Percentiles rank a stretch among this genome's conserved stretches.
These are phyloP conservation scores for Aphaenogaster rudis DNA, from an alignment of 1,140 invertebrate genomes.

Conservation along the genomic window DNA sequence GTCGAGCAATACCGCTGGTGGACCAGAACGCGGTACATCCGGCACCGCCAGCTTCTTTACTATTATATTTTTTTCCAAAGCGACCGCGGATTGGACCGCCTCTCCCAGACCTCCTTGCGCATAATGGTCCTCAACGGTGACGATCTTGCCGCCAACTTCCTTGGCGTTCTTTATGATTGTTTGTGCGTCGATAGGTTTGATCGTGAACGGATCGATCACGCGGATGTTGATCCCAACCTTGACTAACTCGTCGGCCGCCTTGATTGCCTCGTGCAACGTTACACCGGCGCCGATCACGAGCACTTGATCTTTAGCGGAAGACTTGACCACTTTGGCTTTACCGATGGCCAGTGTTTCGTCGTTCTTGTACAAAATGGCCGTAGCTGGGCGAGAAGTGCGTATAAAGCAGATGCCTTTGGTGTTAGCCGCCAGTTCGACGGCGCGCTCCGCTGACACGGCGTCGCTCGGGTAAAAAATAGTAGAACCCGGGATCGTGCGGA, in stretches of 20 bases:
- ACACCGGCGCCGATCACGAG: constrained; percentile 97
- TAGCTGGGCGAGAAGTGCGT: constrained; percentile 97
- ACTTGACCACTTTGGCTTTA: constrained; percentile 93
- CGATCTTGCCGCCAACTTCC: constrained; percentile 92
- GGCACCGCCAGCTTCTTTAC: constrained; percentile 95
- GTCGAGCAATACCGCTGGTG: constrained; percentile 94
- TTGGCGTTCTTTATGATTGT: constrained; percentile 93
- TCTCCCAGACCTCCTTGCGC: constrained; percentile 98
- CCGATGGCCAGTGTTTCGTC: constrained; percentile 94
- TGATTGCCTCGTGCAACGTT: constrained; percentile 96
- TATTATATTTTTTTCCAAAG: constrained; percentile 91
- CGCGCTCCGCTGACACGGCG: constrained; percentile 97
- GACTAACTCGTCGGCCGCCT: constrained; percentile 93
- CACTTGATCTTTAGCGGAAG: constrained; percentile 92
- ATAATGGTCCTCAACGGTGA: constrained; percentile 99
- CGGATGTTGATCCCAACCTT: constrained; percentile 91
- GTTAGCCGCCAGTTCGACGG: constrained; percentile 98
- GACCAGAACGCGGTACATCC: constrained; percentile 96
- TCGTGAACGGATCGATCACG: constrained; percentile 97
- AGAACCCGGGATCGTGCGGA: constrained; percentile 95
- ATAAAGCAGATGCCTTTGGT: constrained; percentile 98
- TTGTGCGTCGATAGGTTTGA: constrained; percentile 97
- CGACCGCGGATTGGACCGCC: constrained; percentile 94
- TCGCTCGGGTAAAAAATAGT: constrained; percentile 99
- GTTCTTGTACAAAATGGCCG: constrained; percentile 95